phyloP scores from a whole-genome alignment of 2,888 invertebrate species.

The Siphonodentalium dalli region DNA sequence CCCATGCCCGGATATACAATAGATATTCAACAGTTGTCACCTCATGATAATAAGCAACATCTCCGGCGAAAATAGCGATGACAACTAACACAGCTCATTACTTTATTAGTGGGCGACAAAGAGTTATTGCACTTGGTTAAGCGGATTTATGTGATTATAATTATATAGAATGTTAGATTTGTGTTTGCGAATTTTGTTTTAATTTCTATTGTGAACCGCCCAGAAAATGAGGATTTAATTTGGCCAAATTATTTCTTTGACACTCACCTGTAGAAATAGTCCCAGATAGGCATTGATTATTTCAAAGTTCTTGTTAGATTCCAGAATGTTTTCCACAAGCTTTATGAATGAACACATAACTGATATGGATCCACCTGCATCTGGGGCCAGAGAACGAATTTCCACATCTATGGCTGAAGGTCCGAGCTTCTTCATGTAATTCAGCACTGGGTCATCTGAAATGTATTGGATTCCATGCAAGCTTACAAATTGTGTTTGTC shows the following conservation, averaged over 20 bases:
- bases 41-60: too few relatives aligned
- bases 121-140: too few relatives aligned
- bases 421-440: constrained; percentile 75
- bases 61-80: too few relatives aligned
- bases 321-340: constrained; percentile 76
- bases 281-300: constrained; percentile 87
- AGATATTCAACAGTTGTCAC: too few relatives aligned
- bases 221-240: not conserved
- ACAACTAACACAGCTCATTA: too few relatives aligned
- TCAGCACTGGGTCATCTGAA: constrained; percentile 69
- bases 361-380: constrained; percentile 75
- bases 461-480: too few relatives aligned
- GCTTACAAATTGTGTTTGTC: too few relatives aligned
- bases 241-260: not conserved
- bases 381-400: constrained; percentile 79
- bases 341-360: constrained; percentile 81
- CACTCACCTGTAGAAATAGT: constrained; percentile 78
- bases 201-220: not conserved
- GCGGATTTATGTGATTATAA: too few relatives aligned
- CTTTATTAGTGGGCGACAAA: too few relatives aligned
- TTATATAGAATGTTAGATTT: too few relatives aligned
- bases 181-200: not conserved
- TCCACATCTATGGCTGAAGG: constrained; percentile 89
- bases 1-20: too few relatives aligned
- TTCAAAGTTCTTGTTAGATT: constrained; percentile 84